Base-by-base conservation (phyloP, 2,113 vertebrate genomes). In the Erinaceus europaeus region DNA sequence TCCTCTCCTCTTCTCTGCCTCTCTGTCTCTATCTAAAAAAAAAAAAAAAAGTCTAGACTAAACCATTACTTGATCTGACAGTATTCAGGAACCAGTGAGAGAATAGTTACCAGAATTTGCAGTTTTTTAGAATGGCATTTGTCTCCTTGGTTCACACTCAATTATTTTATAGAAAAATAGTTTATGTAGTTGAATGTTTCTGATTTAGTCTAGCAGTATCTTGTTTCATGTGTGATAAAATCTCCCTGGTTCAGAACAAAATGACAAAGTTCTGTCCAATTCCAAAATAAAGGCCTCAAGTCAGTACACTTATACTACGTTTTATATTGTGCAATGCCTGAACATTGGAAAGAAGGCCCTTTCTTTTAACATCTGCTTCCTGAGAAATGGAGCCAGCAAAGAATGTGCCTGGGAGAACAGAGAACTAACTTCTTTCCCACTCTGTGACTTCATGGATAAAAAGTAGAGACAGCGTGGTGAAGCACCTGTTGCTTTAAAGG, bases 401-500 rank as follows among this genome's bases (percentile, higher is more conserved):
- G 93, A 95, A 93, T 93, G 90, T 88, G 79, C 86, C 86, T 91
- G 82, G 89, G 95, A 95, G 85, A 92, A 67, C 78, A 91, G 75
- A 90, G 78, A 88, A 67, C 82, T 74, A 65, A 90, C 82, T 88
- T 90, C 86, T 82, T 93, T 55, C 18, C 82, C 68, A 86, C 9
- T 90, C 85, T 90, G 94, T 95, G 88, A 91, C 53, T 92, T 91
- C 52, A 29, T 90, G 93, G 94, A 93, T 95, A 92, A 94, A 94
- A 92, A 91, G 59, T 90, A 88, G 93, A 94, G 93, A 95, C 93
- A 91, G 90, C 86, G 80, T 92, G 94, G 88, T 92, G 90, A 93
- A 89, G 92, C 95, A 95, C 94, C 95, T 96, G 95, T 94, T 96
- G 72, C 84, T 89, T 85, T 88, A 76, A 74, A 88, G 80, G 91